Conservation (phyloP, 2,888 invertebrate genomes). For the Athrips mouffetella region DNA sequence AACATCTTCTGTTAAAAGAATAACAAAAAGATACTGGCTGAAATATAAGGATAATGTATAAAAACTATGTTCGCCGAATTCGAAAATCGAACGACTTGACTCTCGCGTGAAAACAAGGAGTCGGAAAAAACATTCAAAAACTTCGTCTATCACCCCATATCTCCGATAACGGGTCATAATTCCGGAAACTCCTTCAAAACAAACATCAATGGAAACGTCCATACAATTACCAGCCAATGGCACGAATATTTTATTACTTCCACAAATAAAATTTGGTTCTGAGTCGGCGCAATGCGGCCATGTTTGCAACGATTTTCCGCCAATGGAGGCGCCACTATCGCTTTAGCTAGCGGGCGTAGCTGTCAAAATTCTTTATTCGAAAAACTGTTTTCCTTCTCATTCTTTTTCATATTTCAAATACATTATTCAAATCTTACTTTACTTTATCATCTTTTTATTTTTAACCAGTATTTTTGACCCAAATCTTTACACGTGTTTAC, state of each 20-base stretch:
- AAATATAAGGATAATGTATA: background rate
- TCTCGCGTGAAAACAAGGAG: background rate
- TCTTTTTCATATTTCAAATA: background rate
- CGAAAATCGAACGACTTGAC: background rate
- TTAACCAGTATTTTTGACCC: background rate
- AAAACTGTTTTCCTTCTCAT: conserved; percentile 27
- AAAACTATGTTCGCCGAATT: background rate
- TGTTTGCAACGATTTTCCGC: conserved; percentile 42
- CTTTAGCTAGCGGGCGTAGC: conserved; percentile 63
- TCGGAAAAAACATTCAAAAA: background rate
- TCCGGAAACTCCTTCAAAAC: conserved; percentile 7
- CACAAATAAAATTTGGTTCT: conserved; percentile 35
- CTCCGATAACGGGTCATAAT: conserved; percentile 3
- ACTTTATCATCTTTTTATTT: background rate
- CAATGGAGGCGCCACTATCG: conserved; percentile 68
- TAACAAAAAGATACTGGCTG: no score
- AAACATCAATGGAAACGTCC: conserved; percentile 18
- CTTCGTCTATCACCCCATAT: background rate
- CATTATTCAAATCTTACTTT: background rate
- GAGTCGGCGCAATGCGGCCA: conserved; percentile 61
- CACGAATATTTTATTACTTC: conserved; percentile 33
- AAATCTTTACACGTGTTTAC: conserved; percentile 18
- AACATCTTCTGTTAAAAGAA: no score
- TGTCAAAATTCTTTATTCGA: conserved; percentile 57
- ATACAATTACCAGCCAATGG: conserved; percentile 17